Conservation (phyloP, 2,113 vertebrate species). For the Calonectris borealis region DNA sequence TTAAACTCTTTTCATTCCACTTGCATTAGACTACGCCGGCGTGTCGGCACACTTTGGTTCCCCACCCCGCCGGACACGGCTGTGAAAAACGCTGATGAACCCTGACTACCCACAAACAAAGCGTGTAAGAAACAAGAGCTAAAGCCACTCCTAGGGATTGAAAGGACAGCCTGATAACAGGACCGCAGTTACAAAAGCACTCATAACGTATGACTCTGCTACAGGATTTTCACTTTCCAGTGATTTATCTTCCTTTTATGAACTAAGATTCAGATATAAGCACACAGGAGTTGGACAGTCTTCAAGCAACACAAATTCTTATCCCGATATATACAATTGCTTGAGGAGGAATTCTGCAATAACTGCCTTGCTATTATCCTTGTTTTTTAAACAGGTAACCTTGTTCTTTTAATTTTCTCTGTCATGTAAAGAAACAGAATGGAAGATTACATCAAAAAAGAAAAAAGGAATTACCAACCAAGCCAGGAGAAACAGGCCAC, state of each 20-base stretch:
- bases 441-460: neutral
- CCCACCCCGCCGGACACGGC: fast-evolving
- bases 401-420: neutral
- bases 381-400: neutral
- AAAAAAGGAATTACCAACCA: neutral
- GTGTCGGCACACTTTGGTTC: fast-evolving
- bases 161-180: neutral
- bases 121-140: fast-evolving
- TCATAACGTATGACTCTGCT: neutral
- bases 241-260: neutral
- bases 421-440: neutral
- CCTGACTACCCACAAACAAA: fast-evolving
- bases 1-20: neutral
- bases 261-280: neutral
- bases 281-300: neutral
- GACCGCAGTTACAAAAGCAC: neutral
- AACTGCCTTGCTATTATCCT: neutral
- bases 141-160: neutral
- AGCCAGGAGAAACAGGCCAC: neutral
- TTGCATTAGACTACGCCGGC: fast-evolving
- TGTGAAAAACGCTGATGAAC: neutral
- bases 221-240: neutral
- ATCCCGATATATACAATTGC: neutral
- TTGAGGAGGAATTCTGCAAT: neutral
- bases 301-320: neutral